These are phyloP conservation scores for Toxostoma redivivum DNA, from an alignment of 2,113 vertebrate genomes.

Conservation along the genomic window DNA sequence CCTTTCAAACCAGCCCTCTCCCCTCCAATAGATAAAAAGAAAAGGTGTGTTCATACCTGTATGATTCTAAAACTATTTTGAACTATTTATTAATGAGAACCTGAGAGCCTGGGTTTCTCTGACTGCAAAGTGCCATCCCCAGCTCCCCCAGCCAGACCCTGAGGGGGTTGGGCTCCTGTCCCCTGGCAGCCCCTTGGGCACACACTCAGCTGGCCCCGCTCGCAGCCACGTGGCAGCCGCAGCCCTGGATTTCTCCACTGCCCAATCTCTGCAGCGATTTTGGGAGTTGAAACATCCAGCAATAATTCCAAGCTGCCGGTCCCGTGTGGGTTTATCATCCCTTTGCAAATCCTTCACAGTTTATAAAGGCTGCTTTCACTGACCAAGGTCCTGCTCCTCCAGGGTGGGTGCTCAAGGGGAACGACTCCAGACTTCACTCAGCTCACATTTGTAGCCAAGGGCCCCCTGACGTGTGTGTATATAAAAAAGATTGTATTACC, in stretches of 20 bases:
- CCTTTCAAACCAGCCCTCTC: background rate
- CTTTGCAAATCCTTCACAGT: background rate
- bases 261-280: background rate
- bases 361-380: background rate
- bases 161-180: background rate
- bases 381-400: background rate
- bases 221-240: rapidly evolving
- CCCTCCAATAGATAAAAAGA: background rate
- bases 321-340: background rate
- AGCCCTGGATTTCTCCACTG: background rate
- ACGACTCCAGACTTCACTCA: background rate
- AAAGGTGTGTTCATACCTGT: background rate
- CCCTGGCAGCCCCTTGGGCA: background rate
- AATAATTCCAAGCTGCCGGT: rapidly evolving
- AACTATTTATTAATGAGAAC: background rate
- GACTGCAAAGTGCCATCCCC: background rate
- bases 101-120: background rate
- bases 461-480: background rate
- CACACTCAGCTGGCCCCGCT: background rate
- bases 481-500: background rate
- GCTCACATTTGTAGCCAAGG: background rate
- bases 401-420: background rate
- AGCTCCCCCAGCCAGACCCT: background rate
- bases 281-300: background rate
- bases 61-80: background rate